Base-by-base conservation (phyloP, 1,140 invertebrate genomes). In the Penaeus chinensis region DNA sequence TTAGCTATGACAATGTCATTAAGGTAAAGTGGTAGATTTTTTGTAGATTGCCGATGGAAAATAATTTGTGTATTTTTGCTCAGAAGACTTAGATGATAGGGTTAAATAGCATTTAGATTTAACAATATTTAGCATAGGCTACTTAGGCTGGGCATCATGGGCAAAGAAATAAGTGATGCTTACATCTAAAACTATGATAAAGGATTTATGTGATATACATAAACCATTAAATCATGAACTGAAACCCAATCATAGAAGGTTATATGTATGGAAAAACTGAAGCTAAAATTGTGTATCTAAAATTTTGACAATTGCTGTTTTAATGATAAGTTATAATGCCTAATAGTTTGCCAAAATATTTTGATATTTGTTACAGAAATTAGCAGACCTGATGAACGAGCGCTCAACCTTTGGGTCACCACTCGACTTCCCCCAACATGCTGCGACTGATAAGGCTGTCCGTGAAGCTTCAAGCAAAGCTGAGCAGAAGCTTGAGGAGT, bases 401-500 rank as follows among this genome's bases (percentile, higher is more conserved):
- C 92, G 92, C 89, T 89, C 90, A 54, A 92, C 93, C 0, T 81
- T 91, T n/a, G 91, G 92, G 76, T 92, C 92, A 87, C 92, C 92
- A 27, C 83, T 93, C n/a, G 92, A 92, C 87, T 93, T 93, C 85
- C 90, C 92, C 37, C 92, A 93, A 89, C 92, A 93, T 91, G 93
- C 93, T 0, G 92, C 91, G 79, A 89, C 92, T 37, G 92, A 93
- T 87, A 93, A 93, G 90, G 90, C 90, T 27, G 86, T 94, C 10
- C 90, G 93, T 65, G 93, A 93, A 90, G 92, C 93, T n/a, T 93
- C 93, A 89, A 92, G 92, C 32, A 92, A 91, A 69, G 93, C 93
- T 60, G 93, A 93, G 85, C 92, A 93, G 82, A 92, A 92, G 88
- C 84, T 94, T 7, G 92, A 93, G 11, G 93, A 93, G 74, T 93